Base-by-base conservation (phyloP, 2,113 vertebrate genomes). In the Neofelis nebulosa region DNA sequence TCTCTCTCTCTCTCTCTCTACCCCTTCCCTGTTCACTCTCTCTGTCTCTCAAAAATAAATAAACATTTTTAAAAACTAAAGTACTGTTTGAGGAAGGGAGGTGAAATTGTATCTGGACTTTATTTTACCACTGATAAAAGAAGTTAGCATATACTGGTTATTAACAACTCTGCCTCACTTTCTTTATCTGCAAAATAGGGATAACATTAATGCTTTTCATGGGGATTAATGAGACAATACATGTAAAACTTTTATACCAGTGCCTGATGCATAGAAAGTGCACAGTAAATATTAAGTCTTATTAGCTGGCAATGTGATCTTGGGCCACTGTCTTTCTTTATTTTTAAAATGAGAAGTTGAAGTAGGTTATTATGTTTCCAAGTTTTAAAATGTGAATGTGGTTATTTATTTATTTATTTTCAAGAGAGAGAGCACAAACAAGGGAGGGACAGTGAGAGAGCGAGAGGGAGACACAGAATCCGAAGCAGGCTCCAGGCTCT, bases 321-420 rank as follows among this genome's bases (percentile, higher is more conserved):
- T 74, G 57, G 57, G 45, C 31, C 45, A 71, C 23, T 69, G 61
- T 69, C 78, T 76, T 89, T 95, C 57, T 3, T 27, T 68, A 18
- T 66, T 95, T 89, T 95, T 55, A 90, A 89, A 95, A 86, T 74
- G 61, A 84, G 55, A 11, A 81, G 27, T 91, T 57, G 61, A 91
- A 91, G 12, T 84, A 68, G 38, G 81, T 76, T 90, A 10, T 86
- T 86, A 23, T 93, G 81, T 90, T 93, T 91, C 68, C 55, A 95
- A 73, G 25, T 88, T 84, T 88, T 52, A 61, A 93, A 88, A 79
- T 36, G 36, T 38, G 68, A 68, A 25, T 83, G 50, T 57, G 15
- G 90, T 68, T 45, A 45, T 45, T 45, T 45, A 38, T 38, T 45
- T 45, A 7, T 45, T 55, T 55, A 16, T 55, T 18, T 55, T 16